A percentile compares a stretch with the other conserved stretches of the same genome.
These are phyloP conservation scores for Laspeyria flexula DNA, from an alignment of 2,888 invertebrate genomes.

Conservation along the genomic window DNA sequence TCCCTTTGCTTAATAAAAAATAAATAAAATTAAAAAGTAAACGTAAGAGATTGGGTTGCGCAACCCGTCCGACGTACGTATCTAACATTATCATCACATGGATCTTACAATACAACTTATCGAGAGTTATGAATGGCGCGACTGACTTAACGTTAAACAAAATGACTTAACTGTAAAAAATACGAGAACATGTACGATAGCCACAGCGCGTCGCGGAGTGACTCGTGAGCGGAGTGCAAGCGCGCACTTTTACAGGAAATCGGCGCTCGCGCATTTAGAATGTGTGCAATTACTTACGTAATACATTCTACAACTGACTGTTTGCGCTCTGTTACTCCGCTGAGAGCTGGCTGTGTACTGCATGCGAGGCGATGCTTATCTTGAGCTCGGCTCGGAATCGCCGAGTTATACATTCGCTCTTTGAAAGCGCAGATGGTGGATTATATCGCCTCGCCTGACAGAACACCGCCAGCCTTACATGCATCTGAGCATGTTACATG, in stretches of 20 bases:
- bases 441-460: slow-evolving; percentile 16
- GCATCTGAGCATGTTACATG: slow-evolving; percentile 29
- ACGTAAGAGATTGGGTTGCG: slow-evolving; percentile 49
- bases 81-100: slow-evolving; percentile 57
- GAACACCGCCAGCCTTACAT: slow-evolving; percentile 21
- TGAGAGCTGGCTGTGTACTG: slow-evolving; percentile 23
- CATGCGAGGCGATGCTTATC: slow-evolving; percentile 17
- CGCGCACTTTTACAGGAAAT: slow-evolving; percentile 46
- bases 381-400: not conserved
- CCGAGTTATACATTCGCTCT: slow-evolving; percentile 2
- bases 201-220: slow-evolving; percentile 56
- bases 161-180: slow-evolving; percentile 65
- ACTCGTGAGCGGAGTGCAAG: slow-evolving; percentile 16
- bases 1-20: slow-evolving; percentile 43
- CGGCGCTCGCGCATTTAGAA: slow-evolving; percentile 40
- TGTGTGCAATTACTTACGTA: slow-evolving; percentile 45
- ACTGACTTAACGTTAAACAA: slow-evolving; percentile 75
- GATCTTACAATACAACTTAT: slow-evolving; percentile 55
- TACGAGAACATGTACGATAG: slow-evolving; percentile 54
- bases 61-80: slow-evolving; percentile 48
- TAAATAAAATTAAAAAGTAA: slow-evolving; percentile 45
- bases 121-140: slow-evolving; percentile 78
- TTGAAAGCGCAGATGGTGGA: not conserved
- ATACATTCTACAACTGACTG: slow-evolving; percentile 45
- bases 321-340: slow-evolving; percentile 53